Percentiles rank a stretch among this genome's conserved stretches.
phyloP scores from a whole-genome alignment of 2,888 invertebrate species.

The Oasisia sp. region DNA sequence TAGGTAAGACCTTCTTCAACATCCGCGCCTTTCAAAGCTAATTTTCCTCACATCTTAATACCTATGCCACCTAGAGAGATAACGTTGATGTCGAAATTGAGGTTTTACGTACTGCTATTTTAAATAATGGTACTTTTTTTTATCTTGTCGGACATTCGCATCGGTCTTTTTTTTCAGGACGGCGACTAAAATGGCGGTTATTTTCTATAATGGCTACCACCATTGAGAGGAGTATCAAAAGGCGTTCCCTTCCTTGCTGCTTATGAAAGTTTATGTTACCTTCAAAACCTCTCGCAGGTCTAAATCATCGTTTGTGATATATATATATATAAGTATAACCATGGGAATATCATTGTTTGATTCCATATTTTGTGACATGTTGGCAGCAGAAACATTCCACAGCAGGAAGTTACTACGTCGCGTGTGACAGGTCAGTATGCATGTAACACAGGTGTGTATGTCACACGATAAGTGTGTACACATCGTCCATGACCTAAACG shows the following conservation, averaged over 20 bases:
- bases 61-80: too few species aligned
- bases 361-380: not conserved
- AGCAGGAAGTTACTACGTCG: slow-evolving; percentile 19
- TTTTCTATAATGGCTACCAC: too few species aligned
- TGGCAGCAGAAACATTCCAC: not conserved
- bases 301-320: not conserved
- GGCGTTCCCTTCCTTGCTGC: not conserved
- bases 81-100: too few species aligned
- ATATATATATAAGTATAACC: not conserved
- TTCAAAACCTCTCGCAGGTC: slow-evolving; percentile 13
- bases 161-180: not conserved
- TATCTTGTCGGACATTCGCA: slow-evolving; percentile 18
- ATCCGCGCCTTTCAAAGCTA: too few species aligned
- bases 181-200: not conserved
- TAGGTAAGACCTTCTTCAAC: not conserved
- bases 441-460: too few species aligned
- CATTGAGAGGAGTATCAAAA: not conserved
- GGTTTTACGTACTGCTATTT: too few species aligned
- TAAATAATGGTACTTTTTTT: too few species aligned
- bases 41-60: too few species aligned
- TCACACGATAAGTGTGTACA: too few species aligned
- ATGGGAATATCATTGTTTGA: slow-evolving; percentile 1
- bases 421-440: not conserved
- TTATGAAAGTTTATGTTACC: slow-evolving; percentile 18
- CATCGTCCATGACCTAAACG: too few species aligned